Conservation (phyloP, 2,888 invertebrate species). For the Agrochola macilenta region DNA sequence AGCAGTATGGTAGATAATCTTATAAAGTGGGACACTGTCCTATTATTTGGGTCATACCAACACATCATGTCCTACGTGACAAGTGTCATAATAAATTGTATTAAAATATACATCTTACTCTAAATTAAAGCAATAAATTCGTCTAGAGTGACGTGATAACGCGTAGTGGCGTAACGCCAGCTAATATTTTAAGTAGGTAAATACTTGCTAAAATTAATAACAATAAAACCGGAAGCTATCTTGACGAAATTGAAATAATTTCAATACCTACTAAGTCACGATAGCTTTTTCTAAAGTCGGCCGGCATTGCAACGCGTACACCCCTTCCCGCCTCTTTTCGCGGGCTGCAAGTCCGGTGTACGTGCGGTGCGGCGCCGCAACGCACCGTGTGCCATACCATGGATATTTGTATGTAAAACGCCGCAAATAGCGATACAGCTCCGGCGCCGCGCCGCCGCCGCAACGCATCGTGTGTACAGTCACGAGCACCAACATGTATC, state of each 20-base stretch:
- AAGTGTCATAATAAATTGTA: slow-evolving; percentile 21
- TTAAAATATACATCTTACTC: slow-evolving; percentile 7
- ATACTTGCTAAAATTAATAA: background rate
- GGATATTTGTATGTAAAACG: no score
- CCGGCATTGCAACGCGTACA: no score
- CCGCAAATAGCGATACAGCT: no score
- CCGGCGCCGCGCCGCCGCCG: no score
- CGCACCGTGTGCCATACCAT: no score
- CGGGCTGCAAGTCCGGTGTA: no score
- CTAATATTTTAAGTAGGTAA: background rate
- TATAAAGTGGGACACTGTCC: background rate
- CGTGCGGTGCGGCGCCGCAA: no score
- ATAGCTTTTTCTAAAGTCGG: no score
- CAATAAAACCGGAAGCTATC: no score
- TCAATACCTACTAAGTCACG: background rate
- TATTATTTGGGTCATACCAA: slow-evolving; percentile 6
- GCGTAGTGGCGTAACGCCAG: slow-evolving; percentile 5
- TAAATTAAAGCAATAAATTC: slow-evolving; percentile 20
- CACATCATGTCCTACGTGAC: background rate
- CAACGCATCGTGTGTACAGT: no score
- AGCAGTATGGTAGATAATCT: background rate
- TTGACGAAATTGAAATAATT: background rate
- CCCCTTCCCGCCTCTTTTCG: no score
- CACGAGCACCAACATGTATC: no score
- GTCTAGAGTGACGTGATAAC: background rate